Evolutionary conservation across 2,113 vertebrate species (phyloP), one percentile per base, ranked within the genome.

Genomic region (Chamaea fasciata): DNA sequence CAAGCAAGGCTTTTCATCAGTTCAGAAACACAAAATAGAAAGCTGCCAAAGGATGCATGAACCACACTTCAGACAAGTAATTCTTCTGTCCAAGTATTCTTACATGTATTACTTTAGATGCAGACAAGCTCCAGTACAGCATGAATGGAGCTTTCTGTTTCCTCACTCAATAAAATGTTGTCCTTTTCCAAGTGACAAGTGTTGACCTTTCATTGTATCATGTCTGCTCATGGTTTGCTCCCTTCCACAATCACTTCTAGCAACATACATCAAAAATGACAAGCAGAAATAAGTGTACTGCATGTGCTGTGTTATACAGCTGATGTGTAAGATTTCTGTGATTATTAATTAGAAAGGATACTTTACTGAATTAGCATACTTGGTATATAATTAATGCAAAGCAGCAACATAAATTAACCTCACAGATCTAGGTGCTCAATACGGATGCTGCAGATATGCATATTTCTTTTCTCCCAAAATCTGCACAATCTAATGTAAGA

Each of bases 331-430:
- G 42, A 30, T 71, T 78, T 94, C 67, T 44, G 35, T 59, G 76
- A 62, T 30, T 89, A 68, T 56, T 95, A 96, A 97, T 97, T 84
- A 94, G 65, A 95, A 97, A 95, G 44, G 73, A 95, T 83, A 39
- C 10, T 93, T 85, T 89, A 78, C 49, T 84, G 23, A 96, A 92
- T 91, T 96, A 97, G 44, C 88, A 81, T 77, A 92, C 65, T 94
- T 95, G 47, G n/a, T 82, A 60, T 35, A 68, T 59, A 94, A 92
- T 93, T 94, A 96, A 76, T 73, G 31, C 47, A 79, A 87, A 84
- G 74, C 33, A 90, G 69, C 59, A 95, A 92, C n/a, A 49, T 83
- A 93, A 96, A 85, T 85, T 93, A 97, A 92, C 63, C 53, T 91
- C 65, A 92, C 76, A 92, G 49, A 92, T 84, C 12, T 81, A 95